A percentile compares a stretch with the other conserved stretches of the same genome.
phyloP scores from a whole-genome alignment of 2,113 vertebrate genomes.

The Galeopterus variegatus region DNA sequence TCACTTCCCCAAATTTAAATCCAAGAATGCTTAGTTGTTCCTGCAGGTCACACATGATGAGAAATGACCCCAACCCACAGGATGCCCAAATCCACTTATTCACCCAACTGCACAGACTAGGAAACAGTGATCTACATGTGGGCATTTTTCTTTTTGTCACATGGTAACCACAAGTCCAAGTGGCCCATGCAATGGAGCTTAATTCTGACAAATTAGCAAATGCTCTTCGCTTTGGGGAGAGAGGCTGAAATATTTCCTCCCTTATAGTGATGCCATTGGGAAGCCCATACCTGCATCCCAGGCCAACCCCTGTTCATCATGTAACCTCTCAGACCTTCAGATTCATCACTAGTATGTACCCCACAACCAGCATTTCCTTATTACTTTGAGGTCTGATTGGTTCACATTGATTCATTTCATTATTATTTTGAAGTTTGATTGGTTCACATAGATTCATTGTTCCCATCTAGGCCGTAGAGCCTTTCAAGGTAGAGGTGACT shows the following conservation, averaged over 20 bases:
- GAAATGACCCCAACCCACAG: neutral
- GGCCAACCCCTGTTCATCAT: neutral
- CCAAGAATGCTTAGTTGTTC: neutral
- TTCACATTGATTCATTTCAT: neutral
- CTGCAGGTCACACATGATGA: neutral
- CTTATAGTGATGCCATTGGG: neutral
- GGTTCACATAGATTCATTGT: neutral
- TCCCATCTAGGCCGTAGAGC: neutral
- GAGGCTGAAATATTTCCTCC: neutral
- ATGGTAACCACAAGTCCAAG: neutral
- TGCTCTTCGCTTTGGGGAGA: neutral
- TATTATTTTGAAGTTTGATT: neutral
- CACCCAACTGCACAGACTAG: neutral
- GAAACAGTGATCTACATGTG: neutral
- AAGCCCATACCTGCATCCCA: neutral
- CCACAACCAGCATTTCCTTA: neutral
- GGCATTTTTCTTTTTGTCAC: neutral
- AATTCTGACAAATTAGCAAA: neutral
- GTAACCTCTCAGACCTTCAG: neutral
- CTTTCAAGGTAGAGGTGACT: neutral
- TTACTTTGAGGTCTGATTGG: neutral
- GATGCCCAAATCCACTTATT: neutral
- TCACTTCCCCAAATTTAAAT: neutral
- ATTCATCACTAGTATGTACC: neutral
- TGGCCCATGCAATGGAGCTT: neutral